Conservation (phyloP, 2,888 invertebrate genomes). For the Mongoloraphidia duomilia region DNA sequence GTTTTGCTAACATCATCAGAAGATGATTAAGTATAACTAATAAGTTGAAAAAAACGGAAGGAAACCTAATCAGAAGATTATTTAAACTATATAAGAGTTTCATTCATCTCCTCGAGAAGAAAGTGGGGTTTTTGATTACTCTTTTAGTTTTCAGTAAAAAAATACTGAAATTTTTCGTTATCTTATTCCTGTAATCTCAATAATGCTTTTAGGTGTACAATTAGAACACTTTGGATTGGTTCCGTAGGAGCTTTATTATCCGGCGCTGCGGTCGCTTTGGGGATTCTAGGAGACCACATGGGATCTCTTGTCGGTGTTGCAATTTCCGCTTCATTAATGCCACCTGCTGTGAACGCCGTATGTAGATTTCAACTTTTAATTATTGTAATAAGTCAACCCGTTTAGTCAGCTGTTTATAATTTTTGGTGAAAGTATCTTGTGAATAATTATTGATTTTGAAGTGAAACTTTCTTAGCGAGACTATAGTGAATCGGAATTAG, state of each 20-base stretch:
- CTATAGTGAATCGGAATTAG: constrained; percentile 2
- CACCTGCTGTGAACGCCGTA: constrained; percentile 68
- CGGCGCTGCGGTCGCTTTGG: constrained; percentile 63
- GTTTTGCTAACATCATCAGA: no score
- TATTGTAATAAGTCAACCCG: constrained; percentile 1
- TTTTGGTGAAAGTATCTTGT: neutral
- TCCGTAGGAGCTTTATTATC: constrained; percentile 61
- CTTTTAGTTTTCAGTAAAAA: neutral
- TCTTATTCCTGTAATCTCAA: neutral
- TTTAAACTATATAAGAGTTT: no score
- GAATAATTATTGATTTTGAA: neutral
- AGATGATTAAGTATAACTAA: no score
- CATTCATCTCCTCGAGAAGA: no score
- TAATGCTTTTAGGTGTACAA: constrained; percentile 37
- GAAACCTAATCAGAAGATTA: no score
- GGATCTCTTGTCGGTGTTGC: constrained; percentile 70
- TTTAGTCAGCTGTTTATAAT: neutral
- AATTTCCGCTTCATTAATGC: constrained; percentile 64
- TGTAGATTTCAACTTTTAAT: constrained; percentile 18
- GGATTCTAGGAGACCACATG: constrained; percentile 63
- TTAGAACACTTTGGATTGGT: constrained; percentile 53
- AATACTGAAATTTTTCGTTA: neutral
- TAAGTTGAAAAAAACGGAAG: no score
- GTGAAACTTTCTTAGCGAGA: no score
- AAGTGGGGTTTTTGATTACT: no score